Percentiles rank a stretch among this genome's conserved stretches.
Evolutionary conservation across 2,888 invertebrate genomes (phyloP).

Genomic region (Poecilobothrus nobilitatus): DNA sequence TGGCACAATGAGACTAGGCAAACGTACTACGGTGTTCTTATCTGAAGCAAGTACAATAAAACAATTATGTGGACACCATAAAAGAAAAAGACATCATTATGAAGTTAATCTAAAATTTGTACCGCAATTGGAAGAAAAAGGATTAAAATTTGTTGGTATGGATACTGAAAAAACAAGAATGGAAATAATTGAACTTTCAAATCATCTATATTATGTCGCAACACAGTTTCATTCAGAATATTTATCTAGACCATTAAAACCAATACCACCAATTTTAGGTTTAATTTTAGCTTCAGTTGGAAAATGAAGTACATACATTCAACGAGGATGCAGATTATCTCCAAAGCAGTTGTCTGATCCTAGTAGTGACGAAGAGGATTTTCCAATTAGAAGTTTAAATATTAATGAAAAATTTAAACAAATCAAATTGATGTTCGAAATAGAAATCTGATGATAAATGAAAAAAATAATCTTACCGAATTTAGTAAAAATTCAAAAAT

Average conservation of each 20-base stretch:
- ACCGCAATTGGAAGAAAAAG: conserved; percentile 64
- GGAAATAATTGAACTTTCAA: conserved; percentile 84
- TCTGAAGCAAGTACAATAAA: conserved; percentile 50
- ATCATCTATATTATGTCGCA: conserved; percentile 87
- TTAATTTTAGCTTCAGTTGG: conserved; percentile 82
- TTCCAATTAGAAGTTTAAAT: conserved; percentile 21
- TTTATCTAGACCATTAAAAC: conserved; percentile 78
- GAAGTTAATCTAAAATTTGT: conserved; percentile 93
- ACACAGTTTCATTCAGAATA: conserved; percentile 99
- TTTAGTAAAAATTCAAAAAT: too few species aligned
- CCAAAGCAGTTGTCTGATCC: conserved; percentile 67
- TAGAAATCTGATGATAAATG: too few species aligned
- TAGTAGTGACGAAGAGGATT: conserved; percentile 51
- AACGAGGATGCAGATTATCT: conserved; percentile 64
- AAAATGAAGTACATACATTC: conserved; percentile 64
- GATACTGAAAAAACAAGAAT: conserved; percentile 79
- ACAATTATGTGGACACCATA: conserved; percentile 67
- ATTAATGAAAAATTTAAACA: background rate
- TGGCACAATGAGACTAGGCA: conserved; percentile 97
- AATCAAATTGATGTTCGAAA: too few species aligned
- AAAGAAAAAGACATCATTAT: conserved; percentile 91
- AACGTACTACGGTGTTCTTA: conserved; percentile 75
- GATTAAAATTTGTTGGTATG: conserved; percentile 81
- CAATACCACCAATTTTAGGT: conserved; percentile 93
- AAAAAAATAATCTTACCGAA: too few species aligned